Evolutionary conservation across 1,140 invertebrate genomes (phyloP), one percentile per base, ranked within the genome.

Genomic region (Epicauta chinensis): DNA sequence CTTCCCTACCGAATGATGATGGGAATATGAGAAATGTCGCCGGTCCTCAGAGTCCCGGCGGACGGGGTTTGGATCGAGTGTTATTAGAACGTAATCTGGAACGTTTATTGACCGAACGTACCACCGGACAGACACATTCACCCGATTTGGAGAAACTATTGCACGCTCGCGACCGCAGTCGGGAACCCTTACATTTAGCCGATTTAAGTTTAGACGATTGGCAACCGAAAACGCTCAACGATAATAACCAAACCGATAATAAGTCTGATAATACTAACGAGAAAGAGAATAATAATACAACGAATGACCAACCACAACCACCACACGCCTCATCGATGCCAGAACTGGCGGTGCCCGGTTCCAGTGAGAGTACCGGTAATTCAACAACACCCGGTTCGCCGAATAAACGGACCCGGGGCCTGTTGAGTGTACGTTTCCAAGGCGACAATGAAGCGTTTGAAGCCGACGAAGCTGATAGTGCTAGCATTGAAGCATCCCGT

Each of bases 291-390:
- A 52, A 34, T 40, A 52, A 43, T 35, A 52, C 48, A 41, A 34
- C 44, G 1, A 34, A 38, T 16, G 51, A 55, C 9, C 42, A 56
- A 11, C 71, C 75, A 11, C 42, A 56, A 11, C 71, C 75, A 4
- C 69, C 66, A 4, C 78, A 79, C 52, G 76, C 78, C n/a, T 76
- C 78, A n/a, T 82, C 81, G 10, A 80, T 84, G 80, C 81, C 81
- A 13, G 81, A 85, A 67, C 62, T 83, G 16, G 76, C 76, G 1
- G 56, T 61, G 9, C 41, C 69, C 60, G 34, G 60, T 52, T 52
- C 56, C 15, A 59, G 56, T 37, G 30, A 61, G 51, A 31, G 50
- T 17, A 51, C 55, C 7, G 42, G 55, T 10, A 53, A 53, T 37
- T 52, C 40, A 15, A 55, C 59, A 35, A 67, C 66, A 3, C 68